A percentile compares a stretch with the other conserved stretches of the same genome.
Evolutionary conservation across 2,797 vertebrate genomes (phyloP).

Genomic region (Cossypha niveicapilla): DNA sequence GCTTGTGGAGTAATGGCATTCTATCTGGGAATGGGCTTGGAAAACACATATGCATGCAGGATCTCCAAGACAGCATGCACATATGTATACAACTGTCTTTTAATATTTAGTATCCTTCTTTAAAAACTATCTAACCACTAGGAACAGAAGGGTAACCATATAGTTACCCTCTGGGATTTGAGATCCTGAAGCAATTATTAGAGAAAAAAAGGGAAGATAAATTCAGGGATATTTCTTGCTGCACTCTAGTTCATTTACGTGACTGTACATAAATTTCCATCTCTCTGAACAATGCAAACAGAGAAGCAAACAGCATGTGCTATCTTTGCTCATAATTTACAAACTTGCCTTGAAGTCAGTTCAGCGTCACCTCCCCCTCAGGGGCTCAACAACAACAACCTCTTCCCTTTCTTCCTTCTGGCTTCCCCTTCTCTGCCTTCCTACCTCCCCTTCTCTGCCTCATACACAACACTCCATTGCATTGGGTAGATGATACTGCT

Average conservation of each 20-base stretch:
- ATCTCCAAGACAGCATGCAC: not conserved
- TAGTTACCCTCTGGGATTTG: not conserved
- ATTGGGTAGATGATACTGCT: not conserved
- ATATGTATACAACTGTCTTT: not conserved
- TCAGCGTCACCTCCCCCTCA: not conserved
- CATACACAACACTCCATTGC: not conserved
- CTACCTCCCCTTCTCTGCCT: not conserved
- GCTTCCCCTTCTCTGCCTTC: not conserved
- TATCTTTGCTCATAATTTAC: constrained; percentile 1
- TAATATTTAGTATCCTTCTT: not conserved
- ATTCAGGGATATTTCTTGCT: constrained; percentile 5
- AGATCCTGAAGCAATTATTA: constrained; percentile 26
- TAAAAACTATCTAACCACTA: not conserved
- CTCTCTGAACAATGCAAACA: constrained; percentile 14
- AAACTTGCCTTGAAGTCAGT: not conserved
- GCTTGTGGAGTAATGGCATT: not conserved
- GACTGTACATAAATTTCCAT: constrained; percentile 39
- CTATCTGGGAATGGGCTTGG: not conserved
- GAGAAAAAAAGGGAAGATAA: not conserved
- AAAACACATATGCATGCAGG: not conserved
- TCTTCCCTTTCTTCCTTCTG: not conserved
- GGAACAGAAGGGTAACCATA: not conserved
- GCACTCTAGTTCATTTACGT: not conserved
- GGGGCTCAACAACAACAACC: not conserved
- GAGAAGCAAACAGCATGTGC: not conserved